phyloP scores from a whole-genome alignment of 2,888 invertebrate genomes.

The Drosophila siamana region DNA sequence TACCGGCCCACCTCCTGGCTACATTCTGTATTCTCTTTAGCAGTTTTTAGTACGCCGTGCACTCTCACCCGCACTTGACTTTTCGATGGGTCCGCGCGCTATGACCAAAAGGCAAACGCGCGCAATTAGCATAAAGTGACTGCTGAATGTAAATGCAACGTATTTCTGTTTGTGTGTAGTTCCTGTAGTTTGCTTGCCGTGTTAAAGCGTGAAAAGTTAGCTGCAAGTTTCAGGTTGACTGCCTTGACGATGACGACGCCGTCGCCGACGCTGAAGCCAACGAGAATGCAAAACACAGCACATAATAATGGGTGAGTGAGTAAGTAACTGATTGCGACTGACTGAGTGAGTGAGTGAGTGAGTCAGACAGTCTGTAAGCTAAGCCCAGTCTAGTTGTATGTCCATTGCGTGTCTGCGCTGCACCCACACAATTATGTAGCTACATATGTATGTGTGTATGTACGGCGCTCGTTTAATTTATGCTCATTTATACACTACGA shows the following conservation, averaged over 20 bases:
- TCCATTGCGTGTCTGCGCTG: conserved; percentile 46
- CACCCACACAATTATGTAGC: conserved; percentile 9
- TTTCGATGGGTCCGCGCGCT: conserved; percentile 32
- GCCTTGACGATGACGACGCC: conserved; percentile 48
- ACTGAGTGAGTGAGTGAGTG: conserved; percentile 20
- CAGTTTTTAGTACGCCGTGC: conserved; percentile 8
- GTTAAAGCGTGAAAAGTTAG: conserved; percentile 61
- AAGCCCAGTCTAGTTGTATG: conserved; percentile 16
- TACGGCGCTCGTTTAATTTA: conserved; percentile 54
- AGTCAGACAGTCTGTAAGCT: conserved; percentile 17
- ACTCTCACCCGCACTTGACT: conserved; percentile 54
- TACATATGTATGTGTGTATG: neutral
- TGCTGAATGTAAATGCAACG: conserved; percentile 23
- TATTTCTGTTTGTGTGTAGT: conserved; percentile 4
- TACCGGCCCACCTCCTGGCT: neutral
- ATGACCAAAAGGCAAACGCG: conserved; percentile 73
- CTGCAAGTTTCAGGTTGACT: conserved; percentile 61
- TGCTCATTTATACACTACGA: conserved; percentile 51
- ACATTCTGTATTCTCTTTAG: neutral
- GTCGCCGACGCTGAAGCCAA: conserved; percentile 41
- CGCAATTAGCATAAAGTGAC: conserved; percentile 77
- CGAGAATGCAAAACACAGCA: conserved; percentile 40
- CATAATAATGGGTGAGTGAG: conserved; percentile 29
- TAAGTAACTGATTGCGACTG: conserved; percentile 11
- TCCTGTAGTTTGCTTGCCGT: conserved; percentile 31